A percentile compares a stretch with the other conserved stretches of the same genome.
phyloP scores from a whole-genome alignment of 2,888 invertebrate species.

The Melanargia galathea region DNA sequence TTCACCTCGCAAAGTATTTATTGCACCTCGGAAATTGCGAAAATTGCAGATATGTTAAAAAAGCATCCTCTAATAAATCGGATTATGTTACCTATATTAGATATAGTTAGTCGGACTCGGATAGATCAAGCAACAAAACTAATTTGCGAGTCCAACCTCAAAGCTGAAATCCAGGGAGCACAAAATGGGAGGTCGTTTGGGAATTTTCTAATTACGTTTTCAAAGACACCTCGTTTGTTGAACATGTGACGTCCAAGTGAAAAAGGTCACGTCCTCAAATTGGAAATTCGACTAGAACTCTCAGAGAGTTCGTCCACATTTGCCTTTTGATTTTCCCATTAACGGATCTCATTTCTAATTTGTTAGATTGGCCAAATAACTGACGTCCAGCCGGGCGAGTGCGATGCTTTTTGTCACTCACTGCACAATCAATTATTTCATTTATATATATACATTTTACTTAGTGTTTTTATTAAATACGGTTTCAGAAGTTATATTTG shows the following conservation, averaged over 20 bases:
- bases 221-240: slow-evolving; percentile 80
- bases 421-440: slow-evolving; percentile 14
- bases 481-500: background rate
- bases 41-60: no score
- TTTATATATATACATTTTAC: background rate
- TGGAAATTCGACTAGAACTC: slow-evolving; percentile 58
- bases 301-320: slow-evolving; percentile 49
- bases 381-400: slow-evolving; percentile 15
- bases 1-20: no score
- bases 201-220: slow-evolving; percentile 82
- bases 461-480: background rate
- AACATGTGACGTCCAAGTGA: slow-evolving; percentile 76
- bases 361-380: slow-evolving; percentile 35
- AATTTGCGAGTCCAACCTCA: slow-evolving; percentile 62
- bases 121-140: slow-evolving; percentile 62
- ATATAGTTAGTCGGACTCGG: slow-evolving; percentile 32
- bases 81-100: slow-evolving; percentile 13
- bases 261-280: slow-evolving; percentile 80
- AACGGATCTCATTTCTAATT: slow-evolving; percentile 64
- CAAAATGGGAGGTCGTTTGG: slow-evolving; percentile 69
- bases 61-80: background rate
- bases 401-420: slow-evolving; percentile 14
- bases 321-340: slow-evolving; percentile 66
- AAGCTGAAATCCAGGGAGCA: slow-evolving; percentile 58
- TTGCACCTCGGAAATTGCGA: no score